A percentile compares a stretch with the other conserved stretches of the same genome.
Conservation (phyloP, 2,797 vertebrate genomes). For the Melanotaenia pygmaea region DNA sequence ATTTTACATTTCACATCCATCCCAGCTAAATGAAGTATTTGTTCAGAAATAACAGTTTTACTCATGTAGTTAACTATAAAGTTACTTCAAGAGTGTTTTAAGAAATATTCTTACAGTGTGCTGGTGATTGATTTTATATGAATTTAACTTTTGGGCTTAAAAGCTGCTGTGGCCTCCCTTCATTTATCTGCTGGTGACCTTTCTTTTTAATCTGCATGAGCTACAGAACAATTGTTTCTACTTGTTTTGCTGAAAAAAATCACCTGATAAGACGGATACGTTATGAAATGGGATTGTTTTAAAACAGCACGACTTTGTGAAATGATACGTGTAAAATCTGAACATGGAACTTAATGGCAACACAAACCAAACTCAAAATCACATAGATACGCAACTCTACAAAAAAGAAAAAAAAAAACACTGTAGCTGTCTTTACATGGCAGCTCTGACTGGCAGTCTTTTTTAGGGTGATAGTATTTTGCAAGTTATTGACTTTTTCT, state of each 20-base stretch:
- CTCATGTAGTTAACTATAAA: not conserved
- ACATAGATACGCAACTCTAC: slow-evolving; percentile 70
- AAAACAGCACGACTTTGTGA: slow-evolving; percentile 47
- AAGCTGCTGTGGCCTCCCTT: slow-evolving; percentile 19
- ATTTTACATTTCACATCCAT: not conserved
- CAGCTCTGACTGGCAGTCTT: slow-evolving; percentile 16
- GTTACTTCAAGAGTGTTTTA: slow-evolving; percentile 1
- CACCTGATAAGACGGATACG: slow-evolving; percentile 53
- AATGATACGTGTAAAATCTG: slow-evolving; percentile 41
- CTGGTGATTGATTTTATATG: slow-evolving; percentile 71
- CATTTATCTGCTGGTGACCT: slow-evolving; percentile 6
- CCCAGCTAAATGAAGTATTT: not conserved
- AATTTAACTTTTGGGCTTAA: slow-evolving; percentile 84
- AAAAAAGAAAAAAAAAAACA: slow-evolving; percentile 32
- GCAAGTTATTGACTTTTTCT: not conserved
- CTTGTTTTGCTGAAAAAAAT: slow-evolving; percentile 43
- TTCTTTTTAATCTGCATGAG: slow-evolving; percentile 37
- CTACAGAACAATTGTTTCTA: slow-evolving; percentile 42
- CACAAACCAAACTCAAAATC: slow-evolving; percentile 70
- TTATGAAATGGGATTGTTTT: slow-evolving; percentile 58
- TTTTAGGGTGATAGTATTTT: slow-evolving; percentile 4
- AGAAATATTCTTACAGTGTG: slow-evolving; percentile 57
- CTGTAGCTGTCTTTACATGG: slow-evolving; percentile 34
- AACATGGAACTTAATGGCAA: slow-evolving; percentile 69
- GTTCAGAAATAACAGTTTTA: not conserved